These are phyloP conservation scores for Eupsilia transversa DNA, from an alignment of 2,888 invertebrate genomes.

Conservation along the genomic window DNA sequence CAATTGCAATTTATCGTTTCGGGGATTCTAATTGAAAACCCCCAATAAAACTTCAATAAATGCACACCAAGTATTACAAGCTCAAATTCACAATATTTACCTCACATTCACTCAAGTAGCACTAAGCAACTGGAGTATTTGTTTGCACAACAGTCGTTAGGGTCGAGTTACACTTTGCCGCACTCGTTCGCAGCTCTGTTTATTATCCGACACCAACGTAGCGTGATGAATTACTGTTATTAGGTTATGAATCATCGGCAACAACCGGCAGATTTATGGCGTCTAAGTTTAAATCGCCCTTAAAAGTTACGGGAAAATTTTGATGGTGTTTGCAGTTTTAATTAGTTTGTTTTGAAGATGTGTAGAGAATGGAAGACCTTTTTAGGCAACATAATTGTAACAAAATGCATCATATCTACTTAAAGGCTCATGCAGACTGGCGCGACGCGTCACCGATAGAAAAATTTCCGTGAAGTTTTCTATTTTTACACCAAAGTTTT, in stretches of 20 bases:
- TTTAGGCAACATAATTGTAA: not conserved
- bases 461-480: no score
- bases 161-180: slow-evolving; percentile 55
- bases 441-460: no score
- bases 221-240: slow-evolving; percentile 58
- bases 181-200: slow-evolving; percentile 38
- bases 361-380: not conserved
- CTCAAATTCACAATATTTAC: slow-evolving; percentile 47
- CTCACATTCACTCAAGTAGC: slow-evolving; percentile 35
- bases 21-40: no score
- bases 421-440: no score
- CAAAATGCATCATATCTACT: not conserved
- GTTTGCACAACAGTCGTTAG: slow-evolving; percentile 49
- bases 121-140: slow-evolving; percentile 30
- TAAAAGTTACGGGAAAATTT: slow-evolving; percentile 22
- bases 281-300: slow-evolving; percentile 45
- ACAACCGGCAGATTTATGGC: slow-evolving; percentile 33
- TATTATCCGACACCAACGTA: slow-evolving; percentile 23
- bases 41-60: not conserved
- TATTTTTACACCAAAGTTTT: not conserved
- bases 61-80: not conserved
- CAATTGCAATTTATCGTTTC: no score
- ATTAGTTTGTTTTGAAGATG: slow-evolving; percentile 1
- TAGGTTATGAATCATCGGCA: slow-evolving; percentile 47
- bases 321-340: slow-evolving; percentile 5